These are phyloP conservation scores for Helicolenus hilgendorfi DNA, from an alignment of 2,797 vertebrate genomes.

Conservation along the genomic window DNA sequence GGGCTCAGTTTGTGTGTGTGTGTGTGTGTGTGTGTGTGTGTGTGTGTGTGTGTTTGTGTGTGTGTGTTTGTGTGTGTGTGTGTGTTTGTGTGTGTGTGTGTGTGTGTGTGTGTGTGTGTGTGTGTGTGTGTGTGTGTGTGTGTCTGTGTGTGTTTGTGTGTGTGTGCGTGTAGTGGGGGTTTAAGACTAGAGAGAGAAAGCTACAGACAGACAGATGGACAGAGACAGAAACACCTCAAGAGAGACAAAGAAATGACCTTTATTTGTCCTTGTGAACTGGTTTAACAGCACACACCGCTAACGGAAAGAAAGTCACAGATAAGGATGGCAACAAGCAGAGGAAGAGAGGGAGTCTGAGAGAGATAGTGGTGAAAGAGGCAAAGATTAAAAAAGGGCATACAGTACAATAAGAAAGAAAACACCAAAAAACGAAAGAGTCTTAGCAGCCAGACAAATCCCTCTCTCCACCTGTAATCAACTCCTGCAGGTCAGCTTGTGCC, in stretches of 20 bases:
- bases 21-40: background rate
- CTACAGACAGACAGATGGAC: slow-evolving; percentile 2
- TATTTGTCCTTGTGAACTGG: slow-evolving; percentile 69
- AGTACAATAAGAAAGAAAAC: slow-evolving; percentile 7
- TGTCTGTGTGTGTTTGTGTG: background rate
- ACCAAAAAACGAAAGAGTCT: slow-evolving; percentile 23
- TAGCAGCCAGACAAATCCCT: slow-evolving; percentile 60
- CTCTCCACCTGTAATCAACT: slow-evolving; percentile 82
- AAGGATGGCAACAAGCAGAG: slow-evolving; percentile 46
- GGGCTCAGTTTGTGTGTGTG: background rate
- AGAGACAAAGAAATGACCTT: slow-evolving; percentile 71
- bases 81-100: no score
- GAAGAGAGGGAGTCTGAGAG: slow-evolving; percentile 36
- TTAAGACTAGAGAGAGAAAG: background rate
- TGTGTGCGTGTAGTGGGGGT: background rate
- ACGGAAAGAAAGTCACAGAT: slow-evolving; percentile 56
- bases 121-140: background rate
- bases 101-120: no score
- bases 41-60: no score
- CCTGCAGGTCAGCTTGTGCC: slow-evolving; percentile 74
- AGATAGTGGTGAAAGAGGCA: slow-evolving; percentile 47
- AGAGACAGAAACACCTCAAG: slow-evolving; percentile 7
- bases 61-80: no score
- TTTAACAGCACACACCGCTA: slow-evolving; percentile 45
- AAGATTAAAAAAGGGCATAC: slow-evolving; percentile 32